Base-by-base conservation (phyloP, 2,113 vertebrate species). In the Synchiropus splendidus region DNA sequence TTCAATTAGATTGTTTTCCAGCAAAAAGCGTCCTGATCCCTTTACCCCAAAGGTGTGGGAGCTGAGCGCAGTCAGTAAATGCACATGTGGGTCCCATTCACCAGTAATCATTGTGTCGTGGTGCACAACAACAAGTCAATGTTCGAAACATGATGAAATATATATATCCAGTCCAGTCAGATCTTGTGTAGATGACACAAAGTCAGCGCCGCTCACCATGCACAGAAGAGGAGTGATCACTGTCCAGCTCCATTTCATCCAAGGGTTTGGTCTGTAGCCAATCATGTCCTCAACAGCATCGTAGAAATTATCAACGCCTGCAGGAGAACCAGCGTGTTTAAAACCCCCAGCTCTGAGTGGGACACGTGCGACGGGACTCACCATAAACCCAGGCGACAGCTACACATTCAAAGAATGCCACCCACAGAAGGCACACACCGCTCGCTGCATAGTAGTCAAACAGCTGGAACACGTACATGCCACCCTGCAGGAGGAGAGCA, bases 401-500 rank as follows among this genome's bases (percentile, higher is more conserved):
- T 82, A 98, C 84, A 91, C 95, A 99, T 92, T 99, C 95, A 94
- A 99, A 99, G 91, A 99, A 99, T 89, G 95, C 95, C 83, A 99
- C 95, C 95, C 95, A 99, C 88, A 99, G 85, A 85, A 99, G 93
- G 90, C 95, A 99, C 83, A 98, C 91, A 80, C 95, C 95, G 67
- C 95, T 99, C 69, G 95, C 95, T 91, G 94, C 95, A 88, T 98
- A 98, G 92, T 93, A 98, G 87, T 98, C 95, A 86, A 98, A 99
- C 85, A 99, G 92, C 81, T 99, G 95, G 86, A 99, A 99, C 83
- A 98, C 91, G 83, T 94, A 99, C 92, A 99, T 94, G 89, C 95
- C 95, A 86, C 95, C 95, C 95, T 99, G 81, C 2, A 56, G 2
- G 53, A 2, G 46, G 2, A 45, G 3, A 31, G 9, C 5, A 16